Evolutionary conservation across 1,140 invertebrate genomes (phyloP).

Genomic region (Teleopsis dalmanni): DNA sequence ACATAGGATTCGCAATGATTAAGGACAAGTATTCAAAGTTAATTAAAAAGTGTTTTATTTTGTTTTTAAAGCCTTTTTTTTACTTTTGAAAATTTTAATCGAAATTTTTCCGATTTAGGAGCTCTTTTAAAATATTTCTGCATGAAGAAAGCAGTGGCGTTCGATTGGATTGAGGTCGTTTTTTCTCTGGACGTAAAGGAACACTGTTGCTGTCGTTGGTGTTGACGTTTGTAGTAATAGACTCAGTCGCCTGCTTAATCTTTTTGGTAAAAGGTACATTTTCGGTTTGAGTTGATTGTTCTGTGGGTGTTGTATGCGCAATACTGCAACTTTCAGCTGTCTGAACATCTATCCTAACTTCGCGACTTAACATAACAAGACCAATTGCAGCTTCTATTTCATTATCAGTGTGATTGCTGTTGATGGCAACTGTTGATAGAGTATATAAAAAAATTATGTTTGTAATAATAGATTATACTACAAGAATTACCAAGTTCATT

Average conservation of each 20-base stretch:
- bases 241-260: no score
- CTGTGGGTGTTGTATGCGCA: not conserved
- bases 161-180: not conserved
- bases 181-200: not conserved
- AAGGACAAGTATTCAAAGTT: no score
- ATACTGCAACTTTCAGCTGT: not conserved
- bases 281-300: not conserved
- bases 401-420: not conserved
- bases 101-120: conserved; percentile 3
- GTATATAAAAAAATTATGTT: no score
- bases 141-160: not conserved
- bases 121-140: conserved; percentile 4
- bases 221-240: no score
- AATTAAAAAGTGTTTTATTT: no score
- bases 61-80: no score
- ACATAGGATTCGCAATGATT: no score
- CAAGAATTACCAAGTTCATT: no score
- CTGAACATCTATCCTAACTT: conserved; percentile 13
- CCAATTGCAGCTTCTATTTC: conserved; percentile 26
- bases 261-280: no score
- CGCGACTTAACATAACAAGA: conserved; percentile 27
- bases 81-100: no score
- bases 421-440: no score
- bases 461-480: no score
- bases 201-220: not conserved